A percentile compares a stretch with the other conserved stretches of the same genome.
Evolutionary conservation across 2,888 invertebrate species (phyloP).

Genomic region (Chydorus sphaericus): DNA sequence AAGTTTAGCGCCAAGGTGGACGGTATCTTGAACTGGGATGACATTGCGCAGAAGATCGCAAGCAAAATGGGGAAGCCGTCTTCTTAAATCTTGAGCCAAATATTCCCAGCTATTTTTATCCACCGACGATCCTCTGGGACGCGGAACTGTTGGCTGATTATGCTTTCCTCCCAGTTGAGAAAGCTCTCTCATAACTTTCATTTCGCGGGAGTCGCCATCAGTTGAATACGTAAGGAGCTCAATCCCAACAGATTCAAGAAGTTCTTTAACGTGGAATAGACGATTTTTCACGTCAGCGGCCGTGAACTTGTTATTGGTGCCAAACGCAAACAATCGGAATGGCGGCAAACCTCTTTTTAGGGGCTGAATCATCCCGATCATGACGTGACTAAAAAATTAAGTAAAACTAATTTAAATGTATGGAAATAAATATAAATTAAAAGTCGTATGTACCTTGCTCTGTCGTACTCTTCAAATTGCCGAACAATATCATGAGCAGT

Average conservation of each 20-base stretch:
- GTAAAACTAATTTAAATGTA: background rate
- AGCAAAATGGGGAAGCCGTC: too few species aligned
- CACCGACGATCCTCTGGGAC: too few species aligned
- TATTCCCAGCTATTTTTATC: too few species aligned
- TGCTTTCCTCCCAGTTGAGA: background rate
- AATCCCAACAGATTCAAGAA: background rate
- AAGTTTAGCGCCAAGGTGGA: background rate
- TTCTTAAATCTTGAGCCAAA: too few species aligned
- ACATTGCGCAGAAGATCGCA: too few species aligned
- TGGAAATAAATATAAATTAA: too few species aligned
- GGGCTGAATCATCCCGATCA: background rate
- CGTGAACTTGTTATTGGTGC: background rate
- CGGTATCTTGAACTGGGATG: constrained; percentile 1
- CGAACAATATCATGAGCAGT: background rate
- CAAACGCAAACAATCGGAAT: background rate
- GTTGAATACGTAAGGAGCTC: background rate
- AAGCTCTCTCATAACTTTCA: constrained; percentile 7
- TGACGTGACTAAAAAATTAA: background rate
- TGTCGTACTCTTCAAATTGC: background rate
- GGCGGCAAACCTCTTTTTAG: background rate
- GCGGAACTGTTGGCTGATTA: too few species aligned
- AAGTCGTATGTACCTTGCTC: background rate
- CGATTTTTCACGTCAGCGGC: background rate
- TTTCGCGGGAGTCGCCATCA: constrained; percentile 7
- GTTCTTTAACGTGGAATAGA: background rate